phyloP scores from a whole-genome alignment of 1,140 invertebrate species.

The Bacillus rossius region DNA sequence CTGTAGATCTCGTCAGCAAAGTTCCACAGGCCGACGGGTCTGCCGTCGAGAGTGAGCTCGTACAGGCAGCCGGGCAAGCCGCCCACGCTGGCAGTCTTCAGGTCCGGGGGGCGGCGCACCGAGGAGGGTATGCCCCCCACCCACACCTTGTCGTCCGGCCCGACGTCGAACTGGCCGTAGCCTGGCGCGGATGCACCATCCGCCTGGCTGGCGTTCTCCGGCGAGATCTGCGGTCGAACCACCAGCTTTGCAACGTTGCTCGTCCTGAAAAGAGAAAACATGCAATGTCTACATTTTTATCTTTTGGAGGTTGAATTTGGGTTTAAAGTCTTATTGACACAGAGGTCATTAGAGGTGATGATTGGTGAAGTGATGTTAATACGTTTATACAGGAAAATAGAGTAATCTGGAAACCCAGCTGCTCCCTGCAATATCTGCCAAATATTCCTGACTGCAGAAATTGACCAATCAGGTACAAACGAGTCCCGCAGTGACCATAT shows the following conservation, averaged over 20 bases:
- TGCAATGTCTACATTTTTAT: not conserved
- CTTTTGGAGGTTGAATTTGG: too few relatives aligned
- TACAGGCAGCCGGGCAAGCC: constrained; percentile 72
- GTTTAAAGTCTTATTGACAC: too few relatives aligned
- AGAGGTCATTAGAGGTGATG: too few relatives aligned
- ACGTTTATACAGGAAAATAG: too few relatives aligned
- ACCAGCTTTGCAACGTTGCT: constrained; percentile 50
- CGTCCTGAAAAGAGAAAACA: constrained; percentile 39
- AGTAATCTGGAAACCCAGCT: too few relatives aligned
- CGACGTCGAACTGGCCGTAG: constrained; percentile 48
- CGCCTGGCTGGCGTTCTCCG: constrained; percentile 32
- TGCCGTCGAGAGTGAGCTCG: constrained; percentile 68
- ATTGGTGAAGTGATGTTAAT: too few relatives aligned
- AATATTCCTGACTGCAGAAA: too few relatives aligned
- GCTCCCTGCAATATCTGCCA: not conserved
- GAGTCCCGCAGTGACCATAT: too few relatives aligned
- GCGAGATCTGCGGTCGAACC: constrained; percentile 44
- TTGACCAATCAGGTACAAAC: too few relatives aligned
- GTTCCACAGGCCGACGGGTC: constrained; percentile 83
- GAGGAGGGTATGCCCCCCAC: constrained; percentile 50
- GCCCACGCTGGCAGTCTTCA: constrained; percentile 26
- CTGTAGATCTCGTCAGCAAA: constrained; percentile 52
- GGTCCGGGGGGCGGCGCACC: constrained; percentile 27
- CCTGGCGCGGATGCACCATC: constrained; percentile 42
- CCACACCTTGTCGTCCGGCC: constrained; percentile 47